Base-by-base conservation (phyloP, 92 coral and sea anemone species). In the Epizoanthus scotinus region DNA sequence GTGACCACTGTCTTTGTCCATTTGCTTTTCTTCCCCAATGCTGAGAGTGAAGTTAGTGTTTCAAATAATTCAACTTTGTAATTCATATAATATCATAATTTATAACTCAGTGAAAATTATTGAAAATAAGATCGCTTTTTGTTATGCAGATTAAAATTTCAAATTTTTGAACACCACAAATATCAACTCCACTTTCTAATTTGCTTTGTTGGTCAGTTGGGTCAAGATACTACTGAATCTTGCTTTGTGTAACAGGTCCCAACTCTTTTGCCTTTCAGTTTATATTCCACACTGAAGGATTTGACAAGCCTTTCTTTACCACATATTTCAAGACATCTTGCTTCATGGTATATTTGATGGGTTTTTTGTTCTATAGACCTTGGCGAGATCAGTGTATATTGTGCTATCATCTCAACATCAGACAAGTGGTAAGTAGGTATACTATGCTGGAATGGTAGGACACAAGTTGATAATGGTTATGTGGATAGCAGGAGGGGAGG, bases 291-390 rank as follows among this genome's bases (percentile, higher is more conserved):
- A 77, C 42, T 59, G 90, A 93, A 82, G 94, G 93, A 36, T 95
- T 91, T 69, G 91, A 93, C 82, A 95, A 93, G 80, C 99, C 99
- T 47, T 95, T 95, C 73, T 95, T 95, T 78, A 91, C 98, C 7
- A 91, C 99, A 27, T 95, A 93, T 61, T 87, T 95, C 90, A 95
- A 95, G 93, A 93, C 99, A 36, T 89, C 99, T 20, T 85, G 94
- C n/a, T 95, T 95, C 71, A 86, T 93, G 89, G 26, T 93, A 34
- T 93, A 93, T 69, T 77, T 95, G 74, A 82, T 79, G 12, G 95
- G 94, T n/a, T 94, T 95, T 78, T 27, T 85, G 25, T 91, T 93
- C 75, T 91, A 87, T 62, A 86, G 90, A 54, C 92, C 91, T 20
- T 95, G 98, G 98, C 89, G 84, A 64, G 27, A 80, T 40, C 90